Conservation (phyloP, 35 echinoderm and acorn worm species). For the Diadema setosum region DNA sequence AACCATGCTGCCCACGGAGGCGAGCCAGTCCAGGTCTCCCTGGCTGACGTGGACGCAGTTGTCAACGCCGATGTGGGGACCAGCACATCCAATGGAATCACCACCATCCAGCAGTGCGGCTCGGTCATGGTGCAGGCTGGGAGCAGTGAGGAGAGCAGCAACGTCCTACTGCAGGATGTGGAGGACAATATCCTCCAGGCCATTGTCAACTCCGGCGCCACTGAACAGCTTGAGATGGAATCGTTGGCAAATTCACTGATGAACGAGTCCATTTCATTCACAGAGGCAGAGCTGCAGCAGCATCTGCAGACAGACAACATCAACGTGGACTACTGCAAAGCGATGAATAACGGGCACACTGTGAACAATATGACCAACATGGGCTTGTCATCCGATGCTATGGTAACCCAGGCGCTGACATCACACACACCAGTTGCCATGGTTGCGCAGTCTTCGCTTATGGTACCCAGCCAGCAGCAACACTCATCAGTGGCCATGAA, state of each 20-base stretch:
- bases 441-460: background rate
- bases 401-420: constrained; percentile 7
- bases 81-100: background rate
- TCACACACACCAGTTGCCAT: background rate
- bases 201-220: constrained; percentile 19
- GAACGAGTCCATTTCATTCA: constrained; percentile 16
- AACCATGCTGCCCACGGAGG: background rate
- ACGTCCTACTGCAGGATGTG: constrained; percentile 34
- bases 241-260: constrained; percentile 22
- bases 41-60: background rate
- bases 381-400: background rate
- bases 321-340: constrained; percentile 15
- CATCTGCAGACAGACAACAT: constrained; percentile 13
- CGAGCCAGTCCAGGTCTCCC: background rate
- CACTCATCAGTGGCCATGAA: background rate
- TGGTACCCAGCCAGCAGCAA: background rate
- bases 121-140: constrained; percentile 4
- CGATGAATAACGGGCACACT: background rate
- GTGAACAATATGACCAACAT: background rate
- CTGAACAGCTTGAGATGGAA: constrained; percentile 45
- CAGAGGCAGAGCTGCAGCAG: constrained; percentile 20
- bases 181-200: constrained; percentile 55
- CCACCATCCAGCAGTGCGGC: background rate
- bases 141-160: background rate
- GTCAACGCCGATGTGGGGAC: background rate